Conservation (phyloP, 2,113 vertebrate species). For the Chaetops frenatus region DNA sequence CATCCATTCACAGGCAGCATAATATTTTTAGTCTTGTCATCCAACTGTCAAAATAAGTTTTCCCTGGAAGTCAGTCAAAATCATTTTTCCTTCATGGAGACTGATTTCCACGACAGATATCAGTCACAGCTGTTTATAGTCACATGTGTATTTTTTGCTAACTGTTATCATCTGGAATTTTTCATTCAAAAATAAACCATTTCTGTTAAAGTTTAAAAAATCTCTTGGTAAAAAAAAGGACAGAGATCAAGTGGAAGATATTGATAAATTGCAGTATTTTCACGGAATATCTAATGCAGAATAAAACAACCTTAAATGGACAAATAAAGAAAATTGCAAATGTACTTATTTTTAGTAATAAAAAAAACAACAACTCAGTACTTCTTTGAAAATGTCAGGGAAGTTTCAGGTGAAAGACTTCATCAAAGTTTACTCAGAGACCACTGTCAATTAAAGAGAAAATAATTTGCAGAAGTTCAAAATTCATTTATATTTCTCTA, state of each 20-base stretch:
- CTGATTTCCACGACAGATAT: neutral
- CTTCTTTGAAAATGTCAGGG: neutral
- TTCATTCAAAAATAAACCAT: neutral
- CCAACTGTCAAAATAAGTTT: neutral
- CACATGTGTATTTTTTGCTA: neutral
- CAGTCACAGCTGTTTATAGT: neutral
- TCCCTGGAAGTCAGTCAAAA: neutral
- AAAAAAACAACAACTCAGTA: rapidly evolving
- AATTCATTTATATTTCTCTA: neutral
- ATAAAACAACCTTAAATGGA: neutral
- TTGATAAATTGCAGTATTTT: neutral
- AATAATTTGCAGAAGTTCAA: neutral
- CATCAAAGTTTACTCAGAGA: neutral
- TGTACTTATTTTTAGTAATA: neutral
- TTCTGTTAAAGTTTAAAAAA: neutral
- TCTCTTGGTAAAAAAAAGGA: neutral
- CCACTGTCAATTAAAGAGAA: neutral
- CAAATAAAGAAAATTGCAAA: neutral
- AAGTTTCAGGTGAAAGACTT: neutral
- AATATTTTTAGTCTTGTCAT: neutral
- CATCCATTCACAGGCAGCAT: neutral
- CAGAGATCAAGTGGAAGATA: neutral
- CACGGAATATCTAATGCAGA: neutral
- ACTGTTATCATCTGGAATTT: neutral
- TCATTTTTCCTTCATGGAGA: neutral